A percentile compares a stretch with the other conserved stretches of the same genome.
phyloP scores from a whole-genome alignment of 2,797 vertebrate species.

The Clarias fuscus region DNA sequence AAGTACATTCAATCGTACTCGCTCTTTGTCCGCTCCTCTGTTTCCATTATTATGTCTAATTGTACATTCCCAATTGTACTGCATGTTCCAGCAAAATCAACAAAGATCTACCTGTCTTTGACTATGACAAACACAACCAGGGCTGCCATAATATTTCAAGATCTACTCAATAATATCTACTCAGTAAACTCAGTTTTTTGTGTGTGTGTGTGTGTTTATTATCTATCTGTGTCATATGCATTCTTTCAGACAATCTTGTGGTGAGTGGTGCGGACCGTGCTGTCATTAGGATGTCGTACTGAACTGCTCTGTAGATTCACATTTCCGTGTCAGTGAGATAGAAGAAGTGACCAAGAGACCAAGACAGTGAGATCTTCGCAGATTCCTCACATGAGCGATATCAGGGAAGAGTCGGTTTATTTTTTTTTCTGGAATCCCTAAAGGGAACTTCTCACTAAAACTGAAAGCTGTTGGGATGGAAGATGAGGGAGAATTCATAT shows the following conservation, averaged over 20 bases:
- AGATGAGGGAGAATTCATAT: conserved; percentile 48
- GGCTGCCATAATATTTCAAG: not conserved
- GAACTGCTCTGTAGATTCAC: conserved; percentile 37
- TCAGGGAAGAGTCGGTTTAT: not conserved
- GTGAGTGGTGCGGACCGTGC: conserved; percentile 2
- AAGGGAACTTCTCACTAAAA: conserved; percentile 48
- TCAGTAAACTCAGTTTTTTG: too few relatives aligned
- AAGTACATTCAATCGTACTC: too few relatives aligned
- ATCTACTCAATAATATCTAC: not conserved
- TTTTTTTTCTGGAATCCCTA: conserved; percentile 21
- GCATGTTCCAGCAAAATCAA: too few relatives aligned
- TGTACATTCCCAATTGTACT: too few relatives aligned
- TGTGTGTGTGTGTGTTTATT: not conserved
- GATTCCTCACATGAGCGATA: conserved; percentile 26
- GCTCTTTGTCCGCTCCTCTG: too few relatives aligned
- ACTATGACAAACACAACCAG: not conserved
- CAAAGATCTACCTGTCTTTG: too few relatives aligned
- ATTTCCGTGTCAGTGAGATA: not conserved
- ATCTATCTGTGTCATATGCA: not conserved
- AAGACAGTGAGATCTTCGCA: not conserved
- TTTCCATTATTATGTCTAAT: too few relatives aligned
- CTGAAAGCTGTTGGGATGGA: conserved; percentile 38
- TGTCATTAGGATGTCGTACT: conserved; percentile 14
- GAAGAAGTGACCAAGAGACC: conserved; percentile 35
- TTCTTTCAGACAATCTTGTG: not conserved